A percentile compares a stretch with the other conserved stretches of the same genome.
Evolutionary conservation across 2,797 vertebrate genomes (phyloP).

Genomic region (Phrynocephalus guinanensis): DNA sequence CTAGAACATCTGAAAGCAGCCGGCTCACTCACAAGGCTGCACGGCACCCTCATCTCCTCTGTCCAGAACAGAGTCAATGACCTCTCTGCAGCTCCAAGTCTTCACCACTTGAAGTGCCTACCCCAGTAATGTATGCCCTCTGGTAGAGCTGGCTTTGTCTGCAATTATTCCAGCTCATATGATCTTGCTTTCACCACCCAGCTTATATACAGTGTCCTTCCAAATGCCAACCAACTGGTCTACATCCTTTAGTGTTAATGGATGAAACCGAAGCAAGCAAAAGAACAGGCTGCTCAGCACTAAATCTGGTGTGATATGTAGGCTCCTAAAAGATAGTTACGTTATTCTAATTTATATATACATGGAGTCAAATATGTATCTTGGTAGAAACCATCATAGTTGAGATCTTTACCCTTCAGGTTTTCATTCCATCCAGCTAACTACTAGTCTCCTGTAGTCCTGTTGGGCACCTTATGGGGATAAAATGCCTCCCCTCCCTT

Average conservation of each 20-base stretch:
- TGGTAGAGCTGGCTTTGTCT: not conserved
- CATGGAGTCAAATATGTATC: not conserved
- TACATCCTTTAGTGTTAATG: not conserved
- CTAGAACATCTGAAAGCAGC: not conserved
- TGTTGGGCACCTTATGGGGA: too few relatives aligned
- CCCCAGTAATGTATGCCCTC: not conserved
- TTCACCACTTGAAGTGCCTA: not conserved
- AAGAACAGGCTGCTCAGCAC: not conserved
- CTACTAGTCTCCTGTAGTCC: too few relatives aligned
- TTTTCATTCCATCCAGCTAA: not conserved
- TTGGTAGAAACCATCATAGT: not conserved
- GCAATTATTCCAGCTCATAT: not conserved
- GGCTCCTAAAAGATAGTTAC: not conserved
- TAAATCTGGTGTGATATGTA: not conserved
- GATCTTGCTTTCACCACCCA: not conserved
- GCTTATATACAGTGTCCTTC: not conserved
- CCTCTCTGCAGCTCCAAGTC: not conserved
- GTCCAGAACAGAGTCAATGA: not conserved
- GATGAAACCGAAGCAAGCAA: not conserved
- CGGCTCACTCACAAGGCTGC: not conserved
- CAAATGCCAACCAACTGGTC: not conserved
- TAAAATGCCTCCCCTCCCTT: not conserved
- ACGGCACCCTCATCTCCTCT: not conserved
- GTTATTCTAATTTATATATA: not conserved
- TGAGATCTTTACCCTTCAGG: not conserved